Evolutionary conservation across 2,888 invertebrate genomes (phyloP).

Genomic region (Pheosia gnoma): DNA sequence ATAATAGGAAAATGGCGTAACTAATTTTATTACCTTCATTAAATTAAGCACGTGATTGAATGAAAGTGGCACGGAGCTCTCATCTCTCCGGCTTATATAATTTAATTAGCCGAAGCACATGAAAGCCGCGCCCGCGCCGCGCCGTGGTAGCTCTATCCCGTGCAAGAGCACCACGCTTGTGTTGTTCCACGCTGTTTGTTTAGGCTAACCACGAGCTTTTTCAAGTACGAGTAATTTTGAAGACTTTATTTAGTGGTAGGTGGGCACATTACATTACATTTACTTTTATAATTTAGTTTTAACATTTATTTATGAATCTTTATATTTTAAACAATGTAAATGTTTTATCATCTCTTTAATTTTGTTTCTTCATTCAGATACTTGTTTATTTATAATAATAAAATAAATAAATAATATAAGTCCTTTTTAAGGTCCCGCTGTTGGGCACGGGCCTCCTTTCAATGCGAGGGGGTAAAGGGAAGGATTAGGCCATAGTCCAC

Average conservation of each 20-base stretch:
- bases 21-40: slow-evolving; percentile 23
- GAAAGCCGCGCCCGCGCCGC: slow-evolving; percentile 11
- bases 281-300: neutral
- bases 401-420: too few relatives aligned
- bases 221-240: neutral
- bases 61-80: slow-evolving; percentile 23
- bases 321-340: too few relatives aligned
- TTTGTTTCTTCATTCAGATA: too few relatives aligned
- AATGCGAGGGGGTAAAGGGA: too few relatives aligned
- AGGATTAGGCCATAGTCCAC: too few relatives aligned
- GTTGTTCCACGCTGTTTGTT: slow-evolving; percentile 18
- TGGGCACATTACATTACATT: too few relatives aligned
- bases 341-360: too few relatives aligned
- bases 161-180: slow-evolving; percentile 12
- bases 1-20: slow-evolving; percentile 5
- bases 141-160: slow-evolving; percentile 6
- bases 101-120: slow-evolving; percentile 23
- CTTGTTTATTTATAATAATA: too few relatives aligned
- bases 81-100: slow-evolving; percentile 17
- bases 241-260: neutral
- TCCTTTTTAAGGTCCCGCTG: too few relatives aligned
- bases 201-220: slow-evolving; percentile 24
- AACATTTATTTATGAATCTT: neutral
- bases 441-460: too few relatives aligned
- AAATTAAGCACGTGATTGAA: slow-evolving; percentile 16